Evolutionary conservation across 2,888 invertebrate species (phyloP).

Genomic region (Yponomeuta evonymella): DNA sequence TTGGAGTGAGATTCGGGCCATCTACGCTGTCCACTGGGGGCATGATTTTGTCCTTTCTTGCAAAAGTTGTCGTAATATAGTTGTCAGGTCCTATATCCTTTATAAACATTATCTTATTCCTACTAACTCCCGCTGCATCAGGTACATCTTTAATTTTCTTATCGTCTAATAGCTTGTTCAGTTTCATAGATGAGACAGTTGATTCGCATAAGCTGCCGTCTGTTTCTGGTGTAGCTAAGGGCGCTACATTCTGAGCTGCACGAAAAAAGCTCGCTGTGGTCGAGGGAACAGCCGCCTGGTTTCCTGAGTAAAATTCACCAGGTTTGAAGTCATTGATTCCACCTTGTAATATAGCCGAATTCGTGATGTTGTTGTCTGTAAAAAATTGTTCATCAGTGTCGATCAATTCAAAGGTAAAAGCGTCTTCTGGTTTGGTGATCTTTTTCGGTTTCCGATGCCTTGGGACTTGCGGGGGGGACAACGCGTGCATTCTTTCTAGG

Average conservation of each 20-base stretch:
- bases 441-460: conserved; percentile 82
- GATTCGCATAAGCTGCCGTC: conserved; percentile 77
- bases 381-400: conserved; percentile 85
- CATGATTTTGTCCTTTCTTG: conserved; percentile 60
- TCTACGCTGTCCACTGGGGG: conserved; percentile 46
- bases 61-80: conserved; percentile 81
- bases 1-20: conserved; percentile 52
- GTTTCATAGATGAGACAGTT: conserved; percentile 68
- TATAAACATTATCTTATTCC: conserved; percentile 76
- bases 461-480: conserved; percentile 81
- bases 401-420: conserved; percentile 89
- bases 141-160: conserved; percentile 61
- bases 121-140: conserved; percentile 60
- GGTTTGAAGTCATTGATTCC: conserved; percentile 65
- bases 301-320: conserved; percentile 69
- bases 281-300: conserved; percentile 53
- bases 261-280: conserved; percentile 57
- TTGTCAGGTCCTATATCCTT: conserved; percentile 84
- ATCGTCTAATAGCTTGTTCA: conserved; percentile 62
- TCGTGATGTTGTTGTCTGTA: conserved; percentile 68
- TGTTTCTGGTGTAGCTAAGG: conserved; percentile 78
- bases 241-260: conserved; percentile 68
- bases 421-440: conserved; percentile 81
- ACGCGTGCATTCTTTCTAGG: conserved; percentile 75
- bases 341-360: conserved; percentile 56